Percentiles rank a stretch among this genome's conserved stretches.
Evolutionary conservation across 2,797 vertebrate genomes (phyloP).

Genomic region (Carcharodon carcharias): DNA sequence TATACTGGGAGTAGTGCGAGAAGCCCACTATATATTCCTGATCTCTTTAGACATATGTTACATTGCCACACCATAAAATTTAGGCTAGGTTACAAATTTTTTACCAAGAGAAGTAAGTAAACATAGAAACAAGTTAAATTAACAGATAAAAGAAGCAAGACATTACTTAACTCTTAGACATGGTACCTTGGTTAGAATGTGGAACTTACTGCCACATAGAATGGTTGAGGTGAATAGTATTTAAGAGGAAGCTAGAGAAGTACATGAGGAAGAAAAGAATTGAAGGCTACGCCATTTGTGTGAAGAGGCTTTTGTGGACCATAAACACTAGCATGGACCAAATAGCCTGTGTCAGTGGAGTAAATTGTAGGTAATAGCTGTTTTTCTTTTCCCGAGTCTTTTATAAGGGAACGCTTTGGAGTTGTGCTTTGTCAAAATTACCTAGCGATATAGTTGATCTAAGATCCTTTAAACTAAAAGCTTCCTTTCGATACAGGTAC

Average conservation of each 20-base stretch:
- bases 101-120: too few species aligned
- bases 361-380: neutral
- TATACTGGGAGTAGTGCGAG: neutral
- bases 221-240: neutral
- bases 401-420: neutral
- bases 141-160: neutral
- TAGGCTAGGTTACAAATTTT: too few species aligned
- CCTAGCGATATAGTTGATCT: neutral
- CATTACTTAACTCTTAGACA: neutral
- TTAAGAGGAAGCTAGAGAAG: neutral
- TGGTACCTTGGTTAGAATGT: neutral
- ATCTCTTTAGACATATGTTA: neutral
- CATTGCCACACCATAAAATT: too few species aligned
- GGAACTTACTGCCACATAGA: neutral
- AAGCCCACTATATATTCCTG: neutral
- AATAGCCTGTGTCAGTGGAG: neutral
- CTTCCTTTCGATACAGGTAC: neutral
- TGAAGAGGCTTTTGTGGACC: neutral
- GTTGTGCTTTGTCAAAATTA: neutral
- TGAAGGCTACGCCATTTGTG: neutral
- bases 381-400: neutral
- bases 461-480: neutral
- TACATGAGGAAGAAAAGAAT: too few species aligned
- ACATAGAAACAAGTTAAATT: too few species aligned
- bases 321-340: too few species aligned